Percentiles rank a stretch among this genome's conserved stretches.
These are phyloP conservation scores for Strongylocentrotus purpuratus DNA, from an alignment of 35 echinoderm and acorn worm species.

Conservation along the genomic window DNA sequence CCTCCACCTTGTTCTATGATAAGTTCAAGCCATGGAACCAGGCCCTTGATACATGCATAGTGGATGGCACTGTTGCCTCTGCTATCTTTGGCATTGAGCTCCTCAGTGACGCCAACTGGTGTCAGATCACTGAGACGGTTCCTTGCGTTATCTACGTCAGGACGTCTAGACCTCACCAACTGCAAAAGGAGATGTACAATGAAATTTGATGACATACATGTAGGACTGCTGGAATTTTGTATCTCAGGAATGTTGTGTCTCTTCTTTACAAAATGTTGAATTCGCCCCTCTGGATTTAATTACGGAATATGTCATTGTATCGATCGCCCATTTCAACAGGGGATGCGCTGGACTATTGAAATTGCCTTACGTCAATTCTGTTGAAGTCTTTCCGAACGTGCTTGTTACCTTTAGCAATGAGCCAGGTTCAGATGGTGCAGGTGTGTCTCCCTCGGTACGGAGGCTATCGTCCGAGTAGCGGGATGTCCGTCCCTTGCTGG, in stretches of 20 bases:
- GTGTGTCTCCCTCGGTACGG: not conserved
- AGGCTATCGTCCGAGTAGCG: not conserved
- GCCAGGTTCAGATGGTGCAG: not conserved
- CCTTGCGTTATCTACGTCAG: not conserved
- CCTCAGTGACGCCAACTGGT: not conserved
- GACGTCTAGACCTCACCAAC: not conserved
- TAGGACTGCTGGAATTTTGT: too few relatives aligned
- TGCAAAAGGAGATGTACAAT: too few relatives aligned
- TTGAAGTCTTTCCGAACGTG: not conserved
- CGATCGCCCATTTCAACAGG: too few relatives aligned
- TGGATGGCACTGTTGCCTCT: not conserved
- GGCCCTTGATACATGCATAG: not conserved
- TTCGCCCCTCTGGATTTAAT: too few relatives aligned
- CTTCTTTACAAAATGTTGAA: too few relatives aligned
- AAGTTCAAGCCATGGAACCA: conserved; percentile 5
- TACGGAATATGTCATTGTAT: too few relatives aligned
- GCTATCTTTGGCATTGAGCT: not conserved
- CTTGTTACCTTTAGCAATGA: not conserved
- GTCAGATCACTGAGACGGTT: not conserved
- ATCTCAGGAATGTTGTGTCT: too few relatives aligned
- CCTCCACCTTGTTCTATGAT: conserved; percentile 19
- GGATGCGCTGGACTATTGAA: too few relatives aligned
- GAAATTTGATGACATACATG: too few relatives aligned
- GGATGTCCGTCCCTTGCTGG: not conserved
- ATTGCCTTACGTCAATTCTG: too few relatives aligned